These are phyloP conservation scores for Eupithecia centaureata DNA, from an alignment of 2,888 invertebrate genomes.

Conservation along the genomic window DNA sequence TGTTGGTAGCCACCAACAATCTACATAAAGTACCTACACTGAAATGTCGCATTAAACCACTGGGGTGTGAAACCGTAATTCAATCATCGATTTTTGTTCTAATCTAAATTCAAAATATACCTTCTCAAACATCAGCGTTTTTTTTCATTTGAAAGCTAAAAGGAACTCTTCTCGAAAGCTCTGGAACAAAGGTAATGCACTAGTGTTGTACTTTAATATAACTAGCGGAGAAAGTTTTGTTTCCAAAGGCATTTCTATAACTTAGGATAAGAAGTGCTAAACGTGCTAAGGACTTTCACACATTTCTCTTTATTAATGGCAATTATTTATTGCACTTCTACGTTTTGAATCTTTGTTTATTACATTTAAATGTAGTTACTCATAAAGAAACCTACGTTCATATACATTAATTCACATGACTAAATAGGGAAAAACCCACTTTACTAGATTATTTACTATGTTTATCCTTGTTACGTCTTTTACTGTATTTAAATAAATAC, in stretches of 20 bases:
- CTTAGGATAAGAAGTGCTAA: neutral
- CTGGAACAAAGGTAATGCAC: neutral
- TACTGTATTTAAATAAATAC: no score
- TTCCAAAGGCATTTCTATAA: constrained; percentile 10
- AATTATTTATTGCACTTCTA: neutral
- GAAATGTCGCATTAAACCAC: no score
- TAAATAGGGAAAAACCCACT: no score
- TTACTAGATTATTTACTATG: no score
- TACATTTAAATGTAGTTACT: neutral
- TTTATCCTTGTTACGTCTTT: no score
- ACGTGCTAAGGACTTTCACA: constrained; percentile 5
- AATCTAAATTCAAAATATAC: neutral
- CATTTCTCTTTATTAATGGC: constrained; percentile 7
- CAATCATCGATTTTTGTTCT: no score
- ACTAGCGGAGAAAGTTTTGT: constrained; percentile 8
- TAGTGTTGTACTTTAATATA: neutral
- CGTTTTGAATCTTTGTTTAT: neutral
- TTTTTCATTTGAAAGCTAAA: neutral
- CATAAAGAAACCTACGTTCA: neutral
- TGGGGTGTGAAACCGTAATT: no score
- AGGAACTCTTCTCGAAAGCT: neutral
- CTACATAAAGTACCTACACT: no score
- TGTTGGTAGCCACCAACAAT: no score
- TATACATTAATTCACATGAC: neutral
- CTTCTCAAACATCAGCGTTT: neutral